Evolutionary conservation across 92 coral and sea anemone genomes (phyloP).

Genomic region (Palythoa heliodiscus): DNA sequence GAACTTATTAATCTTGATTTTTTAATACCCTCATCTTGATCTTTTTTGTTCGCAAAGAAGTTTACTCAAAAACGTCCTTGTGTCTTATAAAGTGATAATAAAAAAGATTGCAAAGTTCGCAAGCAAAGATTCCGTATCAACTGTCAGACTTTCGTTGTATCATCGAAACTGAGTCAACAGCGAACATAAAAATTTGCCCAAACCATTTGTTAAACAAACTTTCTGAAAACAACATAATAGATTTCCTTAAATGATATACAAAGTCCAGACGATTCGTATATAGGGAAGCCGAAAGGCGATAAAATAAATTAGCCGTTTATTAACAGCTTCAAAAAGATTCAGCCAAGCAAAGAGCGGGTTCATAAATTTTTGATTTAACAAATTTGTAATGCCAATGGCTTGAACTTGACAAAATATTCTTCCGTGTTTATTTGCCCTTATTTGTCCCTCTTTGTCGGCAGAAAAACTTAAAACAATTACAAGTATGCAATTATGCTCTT

Average conservation of each 20-base stretch:
- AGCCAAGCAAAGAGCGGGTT: background rate
- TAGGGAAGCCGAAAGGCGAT: background rate
- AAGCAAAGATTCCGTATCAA: background rate
- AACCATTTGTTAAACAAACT: conserved; percentile 29
- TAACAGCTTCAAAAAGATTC: background rate
- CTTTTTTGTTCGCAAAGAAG: background rate
- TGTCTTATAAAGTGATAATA: background rate
- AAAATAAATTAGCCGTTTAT: background rate
- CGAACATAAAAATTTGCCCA: conserved; percentile 15
- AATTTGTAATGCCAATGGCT: background rate
- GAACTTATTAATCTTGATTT: background rate
- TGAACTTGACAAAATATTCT: background rate
- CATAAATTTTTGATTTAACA: background rate
- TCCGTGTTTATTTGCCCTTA: background rate
- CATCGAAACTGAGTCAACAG: conserved; percentile 9
- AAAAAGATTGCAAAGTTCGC: background rate
- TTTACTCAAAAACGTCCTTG: background rate
- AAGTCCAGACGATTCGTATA: background rate
- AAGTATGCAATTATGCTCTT: background rate
- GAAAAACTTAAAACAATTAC: background rate
- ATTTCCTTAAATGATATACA: conserved; percentile 4
- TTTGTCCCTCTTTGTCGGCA: background rate
- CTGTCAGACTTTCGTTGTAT: background rate
- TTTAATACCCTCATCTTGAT: background rate
- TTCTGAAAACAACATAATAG: conserved; percentile 30